phyloP scores from a whole-genome alignment of 1,140 invertebrate species.

The Pollicipes pollicipes region DNA sequence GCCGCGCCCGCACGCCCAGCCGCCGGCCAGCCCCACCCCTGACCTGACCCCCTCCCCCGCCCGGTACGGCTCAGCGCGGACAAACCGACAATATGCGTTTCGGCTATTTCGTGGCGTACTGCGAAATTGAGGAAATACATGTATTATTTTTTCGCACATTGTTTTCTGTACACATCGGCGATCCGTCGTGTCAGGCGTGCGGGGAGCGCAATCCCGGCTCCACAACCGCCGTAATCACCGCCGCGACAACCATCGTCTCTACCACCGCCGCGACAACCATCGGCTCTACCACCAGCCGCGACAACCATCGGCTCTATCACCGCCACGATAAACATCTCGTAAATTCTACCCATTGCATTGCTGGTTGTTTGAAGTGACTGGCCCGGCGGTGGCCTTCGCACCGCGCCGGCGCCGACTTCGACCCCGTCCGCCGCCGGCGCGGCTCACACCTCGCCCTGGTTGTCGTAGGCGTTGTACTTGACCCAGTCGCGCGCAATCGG shows the following conservation, averaged over 20 bases:
- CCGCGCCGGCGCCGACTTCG: constrained; percentile 16
- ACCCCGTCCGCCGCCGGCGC: constrained; percentile 13
- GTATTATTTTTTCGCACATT: background rate
- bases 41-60: background rate
- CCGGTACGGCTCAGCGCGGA: background rate
- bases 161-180: background rate
- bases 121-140: background rate
- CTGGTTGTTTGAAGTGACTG: background rate
- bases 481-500: constrained; percentile 25
- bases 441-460: constrained; percentile 21
- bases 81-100: background rate
- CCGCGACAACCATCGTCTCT: no score
- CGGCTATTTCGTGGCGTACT: background rate
- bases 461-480: constrained; percentile 22
- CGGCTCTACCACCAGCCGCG: no score
- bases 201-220: no score
- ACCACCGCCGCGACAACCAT: no score
- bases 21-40: background rate
- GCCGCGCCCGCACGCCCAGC: no score
- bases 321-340: no score
- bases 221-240: no score
- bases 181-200: no score
- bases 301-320: no score
- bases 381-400: no score
- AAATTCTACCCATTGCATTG: background rate